Evolutionary conservation across 2,797 vertebrate species (phyloP), one percentile per base, ranked within the genome.

Genomic region (Falco novaeseelandiae): DNA sequence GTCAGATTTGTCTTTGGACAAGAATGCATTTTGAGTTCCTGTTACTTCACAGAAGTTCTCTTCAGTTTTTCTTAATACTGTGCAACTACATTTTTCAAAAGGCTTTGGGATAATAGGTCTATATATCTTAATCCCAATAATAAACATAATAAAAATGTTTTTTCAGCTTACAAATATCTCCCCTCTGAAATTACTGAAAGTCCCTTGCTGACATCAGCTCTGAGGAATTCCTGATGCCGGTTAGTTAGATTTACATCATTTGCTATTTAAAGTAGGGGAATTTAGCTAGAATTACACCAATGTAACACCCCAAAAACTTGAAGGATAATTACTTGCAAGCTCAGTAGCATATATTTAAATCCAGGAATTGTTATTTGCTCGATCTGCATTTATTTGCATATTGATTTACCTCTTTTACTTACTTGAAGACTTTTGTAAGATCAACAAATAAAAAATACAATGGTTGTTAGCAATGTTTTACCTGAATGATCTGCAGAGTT

Each of bases 201-300:
- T 54, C 58, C 67, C 58, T 91, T 87, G 67, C 70, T 95, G 91
- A 97, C 93, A 96, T 97, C 73, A 96, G 36, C 46, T 91, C 76
- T 79, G 63, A 94, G 69, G 90, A 96, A 96, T 96, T 95, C 69
- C 69, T 92, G 42, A 10, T 90, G 59, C 72, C 92, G 34, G 63
- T 85, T 89, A 86, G 76, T 84, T 89, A 90, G 48, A 94, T 59
- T 94, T 95, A 95, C 63, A 76, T 89, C 42, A 80, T 69, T 69
- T 65, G 34, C 32, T 87, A 87, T 52, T 87, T 96, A 82, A 85
- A 87, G 49, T 10, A 76, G 36, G 42, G 52, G n/a, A 92, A 89
- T 59, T 82, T 83, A 93, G 54, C 51, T 88, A 90, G 40, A 84
- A 94, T 96, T 95, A 87, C 67, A 86, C 32, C 12, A 80, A 14